Evolutionary conservation across 2,797 vertebrate genomes (phyloP), one percentile per base, ranked within the genome.

Genomic region (Borostomias antarcticus): DNA sequence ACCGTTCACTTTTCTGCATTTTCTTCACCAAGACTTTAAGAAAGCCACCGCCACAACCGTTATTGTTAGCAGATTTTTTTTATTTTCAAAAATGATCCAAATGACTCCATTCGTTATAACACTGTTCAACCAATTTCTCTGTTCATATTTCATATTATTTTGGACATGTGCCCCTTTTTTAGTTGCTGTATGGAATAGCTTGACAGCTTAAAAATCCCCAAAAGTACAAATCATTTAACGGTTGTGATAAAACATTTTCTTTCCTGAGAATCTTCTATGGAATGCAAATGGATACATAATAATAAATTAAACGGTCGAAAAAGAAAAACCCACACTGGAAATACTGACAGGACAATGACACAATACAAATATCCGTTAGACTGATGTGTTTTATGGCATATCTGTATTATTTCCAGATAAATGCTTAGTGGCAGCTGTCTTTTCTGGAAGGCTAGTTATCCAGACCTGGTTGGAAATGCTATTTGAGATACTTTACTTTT

Each of bases 231-330:
- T 50, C 54, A 70, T 75, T 43, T 72, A 78, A 73, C 9, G 8
- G 30, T 59, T 40, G 69, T 80, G 80, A 74, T 77, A 70, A 78
- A 70, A 76, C 47, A 62, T 71, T 92, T 89, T 91, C 89, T 88
- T 96, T 96, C 95, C 95, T 98, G 95, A 98, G 95, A 93, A 93
- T 93, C 89, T 87, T 88, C 92, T 92, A 93, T 93, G 93, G 92
- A 96, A 96, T 94, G 93, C 90, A 92, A 95, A 94, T 93, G 89
- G 94, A 80, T 87, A 91, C 68, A 88, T 88, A 82, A 86, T 69
- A 92, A 92, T 91, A 92, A 91, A 91, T 92, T 87, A 90, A 89
- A 91, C 81, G 86, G 77, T 80, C 80, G 91, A 92, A 85, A 88
- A 85, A 87, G 82, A 43, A 70, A 84, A 76, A 84, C 73, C 56